Base-by-base conservation (phyloP, 2,113 vertebrate species). In the Trachemys scripta region DNA sequence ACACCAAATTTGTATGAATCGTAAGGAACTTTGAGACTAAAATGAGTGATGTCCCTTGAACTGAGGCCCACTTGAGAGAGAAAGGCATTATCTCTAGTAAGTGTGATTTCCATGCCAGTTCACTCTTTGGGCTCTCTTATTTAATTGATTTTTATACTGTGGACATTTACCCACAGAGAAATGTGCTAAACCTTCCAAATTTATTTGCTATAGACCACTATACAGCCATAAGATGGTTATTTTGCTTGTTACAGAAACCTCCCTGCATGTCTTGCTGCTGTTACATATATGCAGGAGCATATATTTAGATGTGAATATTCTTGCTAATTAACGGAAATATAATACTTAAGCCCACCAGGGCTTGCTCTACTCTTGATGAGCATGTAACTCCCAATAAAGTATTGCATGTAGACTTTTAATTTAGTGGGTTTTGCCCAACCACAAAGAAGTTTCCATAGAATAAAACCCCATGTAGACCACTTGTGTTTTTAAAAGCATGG, bases 361-460 rank as follows among this genome's bases (percentile, higher is more conserved):
- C 86, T 59, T 89, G 54, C 45, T 88, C 47, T 0, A 0, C 59
- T 87, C 9, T 45, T 45, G 38, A 57, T 42, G 50, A 19, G 49
- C 86, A 78, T n/a, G 57, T 65, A 35, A 14, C 80, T 50, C 82
- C 75, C 0, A 0, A 22, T 14, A 12, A 86, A 57, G 20, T 65
- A 27, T 38, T 92, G 51, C 85, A 95, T 90, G 59, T 4, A 85
- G 90, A 3, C 82, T 94, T n/a, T 80, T 87, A 35, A 65, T 65
- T 65, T 35, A 65, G 10, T 12, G 10, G 65, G 16, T 47, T 57
- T 42, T 86, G 81, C 27, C 25, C 25, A 69, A 56, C 17, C 75
- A 17, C 51, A 75, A 69, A 29, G 9, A 94, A 82, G 29, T 22
- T 90, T 85, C 76, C n/a, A 24, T 14, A 82, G 2, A 84, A 5